Base-by-base conservation (phyloP, 2,888 invertebrate genomes). In the Drosophila incognita region DNA sequence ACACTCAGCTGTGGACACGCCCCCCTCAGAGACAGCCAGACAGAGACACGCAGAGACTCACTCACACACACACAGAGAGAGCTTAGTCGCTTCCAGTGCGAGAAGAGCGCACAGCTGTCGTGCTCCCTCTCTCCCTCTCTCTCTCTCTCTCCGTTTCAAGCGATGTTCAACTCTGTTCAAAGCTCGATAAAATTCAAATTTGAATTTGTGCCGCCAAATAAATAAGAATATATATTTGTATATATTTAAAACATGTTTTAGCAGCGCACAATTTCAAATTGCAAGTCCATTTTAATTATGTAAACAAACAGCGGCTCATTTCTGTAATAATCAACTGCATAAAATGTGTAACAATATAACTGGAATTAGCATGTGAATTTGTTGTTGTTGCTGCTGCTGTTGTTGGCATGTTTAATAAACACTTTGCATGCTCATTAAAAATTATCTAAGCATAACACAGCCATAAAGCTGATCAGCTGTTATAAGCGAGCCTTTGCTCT, bases 341-440 rank as follows among this genome's bases (percentile, higher is more conserved):
- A 81, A 78, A 77, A 80, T 65, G 80, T 79, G 84, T 79, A 90
- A 78, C 89, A 74, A 79, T 66, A 69, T 21, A 69, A 62, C 74
- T 61, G 66, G 53, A 57, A 68, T 42, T 29, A 68, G 29, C 76
- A 56, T 38, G 56, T 38, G 54, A 54, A 54, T 54, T 24, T 52
- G 10, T 4, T 52, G 4, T 36, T 36, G 27, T 24, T 24, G 35
- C 1, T 27, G 70, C 72, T 66, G 69, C 40, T 64, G 68, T 61
- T 31, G 57, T 31, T 76, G 83, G 70, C 71, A 72, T 79, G 84
- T 83, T 83, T 82, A 89, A 87, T 88, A 90, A 90, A 82, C 91
- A 89, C 84, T 91, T 92, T 92, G 92, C 92, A 92, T 92, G 89
- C 89, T 83, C 90, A 91, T 92, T 92, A 91, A 91, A 91, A 81